phyloP scores from a whole-genome alignment of 2,113 vertebrate species.

The Trinectes maculatus region DNA sequence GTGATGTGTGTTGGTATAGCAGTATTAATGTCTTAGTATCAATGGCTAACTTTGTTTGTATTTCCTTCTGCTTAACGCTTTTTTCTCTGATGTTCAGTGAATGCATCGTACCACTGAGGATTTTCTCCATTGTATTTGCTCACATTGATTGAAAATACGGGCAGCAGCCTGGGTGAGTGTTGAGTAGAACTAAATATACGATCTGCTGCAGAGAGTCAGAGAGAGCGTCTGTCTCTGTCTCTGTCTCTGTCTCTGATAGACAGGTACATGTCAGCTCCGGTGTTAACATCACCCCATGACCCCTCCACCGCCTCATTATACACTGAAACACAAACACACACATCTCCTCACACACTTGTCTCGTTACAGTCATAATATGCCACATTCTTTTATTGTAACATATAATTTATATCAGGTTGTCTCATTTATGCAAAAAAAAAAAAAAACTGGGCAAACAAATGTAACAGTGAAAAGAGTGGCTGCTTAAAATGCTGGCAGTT shows the following conservation, averaged over 20 bases:
- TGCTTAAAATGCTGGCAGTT: conserved; percentile 2
- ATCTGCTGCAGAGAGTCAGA: too few species aligned
- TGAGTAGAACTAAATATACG: conserved; percentile 6
- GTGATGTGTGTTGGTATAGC: too few species aligned
- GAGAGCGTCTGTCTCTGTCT: too few species aligned
- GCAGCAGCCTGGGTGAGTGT: neutral
- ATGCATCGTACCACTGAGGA: neutral
- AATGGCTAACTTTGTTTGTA: neutral
- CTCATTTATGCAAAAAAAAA: conserved; percentile 2
- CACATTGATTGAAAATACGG: conserved; percentile 5
- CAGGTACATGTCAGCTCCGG: conserved; percentile 31
- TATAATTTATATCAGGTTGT: neutral
- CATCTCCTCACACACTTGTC: neutral
- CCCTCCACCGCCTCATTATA: conserved; percentile 10
- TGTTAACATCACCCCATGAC: conserved; percentile 19
- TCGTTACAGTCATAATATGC: conserved; percentile 2
- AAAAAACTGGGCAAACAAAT: conserved; percentile 8
- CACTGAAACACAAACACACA: conserved; percentile 12
- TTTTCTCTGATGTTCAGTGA: neutral
- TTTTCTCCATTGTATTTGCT: conserved; percentile 4
- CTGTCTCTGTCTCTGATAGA: too few species aligned
- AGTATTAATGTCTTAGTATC: too few species aligned
- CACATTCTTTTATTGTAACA: neutral
- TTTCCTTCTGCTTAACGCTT: neutral
- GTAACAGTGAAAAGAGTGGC: neutral